Evolutionary conservation across 2,888 invertebrate species (phyloP).

Genomic region (Scaptomyza parva): DNA sequence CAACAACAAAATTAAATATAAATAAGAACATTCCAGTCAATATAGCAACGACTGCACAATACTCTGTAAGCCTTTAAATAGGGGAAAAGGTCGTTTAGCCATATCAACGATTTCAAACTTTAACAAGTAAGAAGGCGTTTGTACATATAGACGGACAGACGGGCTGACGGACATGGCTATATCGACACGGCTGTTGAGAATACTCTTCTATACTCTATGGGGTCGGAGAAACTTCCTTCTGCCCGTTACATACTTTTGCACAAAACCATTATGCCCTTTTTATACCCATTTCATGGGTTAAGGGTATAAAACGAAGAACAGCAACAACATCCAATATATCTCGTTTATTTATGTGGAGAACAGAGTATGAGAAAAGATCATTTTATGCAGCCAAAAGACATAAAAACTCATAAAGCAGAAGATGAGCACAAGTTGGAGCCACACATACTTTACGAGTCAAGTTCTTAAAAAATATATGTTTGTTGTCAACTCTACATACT

Average conservation of each 20-base stretch:
- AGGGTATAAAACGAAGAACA: too few relatives aligned
- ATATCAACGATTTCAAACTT: too few relatives aligned
- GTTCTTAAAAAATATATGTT: slow-evolving; percentile 26
- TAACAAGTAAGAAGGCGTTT: too few relatives aligned
- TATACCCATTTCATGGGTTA: too few relatives aligned
- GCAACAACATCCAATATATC: background rate
- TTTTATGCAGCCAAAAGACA: slow-evolving; percentile 31
- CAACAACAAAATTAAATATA: slow-evolving; percentile 15
- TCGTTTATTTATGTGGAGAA: background rate
- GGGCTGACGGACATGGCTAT: too few relatives aligned
- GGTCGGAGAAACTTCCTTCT: too few relatives aligned
- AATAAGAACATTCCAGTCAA: background rate
- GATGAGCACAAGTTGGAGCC: slow-evolving; percentile 20
- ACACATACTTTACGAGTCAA: slow-evolving; percentile 36
- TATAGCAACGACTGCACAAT: background rate
- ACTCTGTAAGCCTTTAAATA: background rate
- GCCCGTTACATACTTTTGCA: too few relatives aligned
- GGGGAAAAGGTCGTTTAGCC: too few relatives aligned
- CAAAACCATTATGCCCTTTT: too few relatives aligned
- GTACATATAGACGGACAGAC: too few relatives aligned
- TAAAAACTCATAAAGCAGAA: slow-evolving; percentile 26
- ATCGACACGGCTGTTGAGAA: too few relatives aligned
- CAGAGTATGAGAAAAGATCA: slow-evolving; percentile 1
- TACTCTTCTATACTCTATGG: too few relatives aligned
- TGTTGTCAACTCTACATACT: slow-evolving; percentile 24